A percentile compares a stretch with the other conserved stretches of the same genome.
phyloP scores from a whole-genome alignment of 2,797 vertebrate genomes.

The Phaenicophaeus curvirostris region DNA sequence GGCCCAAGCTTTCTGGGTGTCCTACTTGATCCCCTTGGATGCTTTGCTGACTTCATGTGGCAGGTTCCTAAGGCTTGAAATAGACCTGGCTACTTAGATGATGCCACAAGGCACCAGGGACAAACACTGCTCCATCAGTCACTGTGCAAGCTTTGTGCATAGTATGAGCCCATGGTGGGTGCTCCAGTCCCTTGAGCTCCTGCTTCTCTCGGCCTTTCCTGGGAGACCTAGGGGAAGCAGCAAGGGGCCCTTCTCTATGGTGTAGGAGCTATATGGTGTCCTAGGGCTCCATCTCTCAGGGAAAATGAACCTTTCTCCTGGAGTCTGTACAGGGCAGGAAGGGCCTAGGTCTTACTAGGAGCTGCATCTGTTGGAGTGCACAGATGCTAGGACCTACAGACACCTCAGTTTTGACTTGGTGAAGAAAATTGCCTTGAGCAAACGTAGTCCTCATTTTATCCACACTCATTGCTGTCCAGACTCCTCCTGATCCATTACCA shows the following conservation, averaged over 20 bases:
- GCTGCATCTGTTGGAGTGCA: neutral
- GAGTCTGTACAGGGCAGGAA: neutral
- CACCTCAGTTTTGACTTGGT: neutral
- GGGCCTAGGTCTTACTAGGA: neutral
- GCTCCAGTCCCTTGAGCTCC: neutral
- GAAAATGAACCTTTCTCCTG: neutral
- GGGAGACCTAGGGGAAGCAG: neutral
- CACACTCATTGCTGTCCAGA: too few species aligned
- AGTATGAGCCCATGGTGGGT: neutral
- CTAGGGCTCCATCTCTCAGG: neutral
- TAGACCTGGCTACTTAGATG: neutral
- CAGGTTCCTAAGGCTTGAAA: neutral
- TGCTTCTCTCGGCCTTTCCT: neutral
- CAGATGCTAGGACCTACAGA: neutral
- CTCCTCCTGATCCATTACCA: too few species aligned
- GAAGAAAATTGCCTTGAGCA: neutral
- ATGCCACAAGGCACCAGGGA: neutral
- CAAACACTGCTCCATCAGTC: neutral
- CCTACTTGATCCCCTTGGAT: fast-evolving
- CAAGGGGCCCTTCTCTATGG: fast-evolving
- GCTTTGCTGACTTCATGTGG: neutral
- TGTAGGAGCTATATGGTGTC: neutral
- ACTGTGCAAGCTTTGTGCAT: neutral
- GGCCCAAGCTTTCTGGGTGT: neutral
- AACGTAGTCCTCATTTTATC: too few species aligned